phyloP scores from a whole-genome alignment of 2,113 vertebrate species.

The Phalacrocorax aristotelis region DNA sequence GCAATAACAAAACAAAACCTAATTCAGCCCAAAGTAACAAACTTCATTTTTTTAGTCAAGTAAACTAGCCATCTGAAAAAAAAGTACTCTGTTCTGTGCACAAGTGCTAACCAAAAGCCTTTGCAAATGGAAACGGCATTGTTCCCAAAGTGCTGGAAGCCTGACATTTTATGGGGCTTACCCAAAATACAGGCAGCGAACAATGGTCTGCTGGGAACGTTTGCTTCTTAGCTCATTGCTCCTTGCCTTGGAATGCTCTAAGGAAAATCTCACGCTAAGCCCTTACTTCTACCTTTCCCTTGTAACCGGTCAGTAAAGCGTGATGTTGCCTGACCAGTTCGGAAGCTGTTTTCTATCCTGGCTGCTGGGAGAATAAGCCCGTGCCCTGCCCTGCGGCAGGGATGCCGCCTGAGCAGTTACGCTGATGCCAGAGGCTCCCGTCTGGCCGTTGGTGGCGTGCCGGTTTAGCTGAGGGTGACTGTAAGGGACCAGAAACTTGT shows the following conservation, averaged over 20 bases:
- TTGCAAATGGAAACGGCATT: neutral
- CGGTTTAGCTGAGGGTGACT: neutral
- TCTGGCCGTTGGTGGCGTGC: accelerated
- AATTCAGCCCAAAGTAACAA: neutral
- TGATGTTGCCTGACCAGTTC: neutral
- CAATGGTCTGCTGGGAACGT: neutral
- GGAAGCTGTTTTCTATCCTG: neutral
- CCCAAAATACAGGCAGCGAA: neutral
- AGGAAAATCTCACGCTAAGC: neutral
- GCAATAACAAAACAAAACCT: neutral
- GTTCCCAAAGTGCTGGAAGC: neutral
- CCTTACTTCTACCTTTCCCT: neutral
- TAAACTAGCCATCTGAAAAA: neutral
- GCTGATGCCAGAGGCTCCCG: too few species aligned
- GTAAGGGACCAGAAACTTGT: too few species aligned
- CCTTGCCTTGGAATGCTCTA: neutral
- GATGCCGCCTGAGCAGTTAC: too few species aligned
- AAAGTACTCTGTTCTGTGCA: neutral
- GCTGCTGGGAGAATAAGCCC: neutral
- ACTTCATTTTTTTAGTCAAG: neutral
- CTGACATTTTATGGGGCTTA: neutral
- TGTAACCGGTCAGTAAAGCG: neutral
- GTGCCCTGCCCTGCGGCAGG: accelerated
- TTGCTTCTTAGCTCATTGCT: neutral
- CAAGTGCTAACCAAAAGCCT: neutral